phyloP scores from a whole-genome alignment of 2,113 vertebrate genomes.

The Phrynosoma blainvillii region DNA sequence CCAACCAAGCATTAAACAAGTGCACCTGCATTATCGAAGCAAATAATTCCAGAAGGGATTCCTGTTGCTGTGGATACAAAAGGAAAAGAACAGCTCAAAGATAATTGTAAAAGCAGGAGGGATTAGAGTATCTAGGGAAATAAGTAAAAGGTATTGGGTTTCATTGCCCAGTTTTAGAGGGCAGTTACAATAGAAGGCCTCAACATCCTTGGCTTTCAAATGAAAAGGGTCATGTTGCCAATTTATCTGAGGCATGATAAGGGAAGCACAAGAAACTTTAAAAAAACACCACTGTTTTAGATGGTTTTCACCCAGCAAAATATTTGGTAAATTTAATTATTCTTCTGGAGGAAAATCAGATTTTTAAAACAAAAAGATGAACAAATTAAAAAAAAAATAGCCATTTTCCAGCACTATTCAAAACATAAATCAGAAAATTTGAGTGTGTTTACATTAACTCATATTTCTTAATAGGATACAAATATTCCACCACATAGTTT shows the following conservation, averaged over 20 bases:
- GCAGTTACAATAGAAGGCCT: conserved; percentile 63
- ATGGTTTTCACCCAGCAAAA: conserved; percentile 8
- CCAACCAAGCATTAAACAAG: conserved; percentile 71
- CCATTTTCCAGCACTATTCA: not conserved
- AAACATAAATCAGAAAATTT: not conserved
- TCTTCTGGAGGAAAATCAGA: conserved; percentile 35
- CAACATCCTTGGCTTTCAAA: conserved; percentile 62
- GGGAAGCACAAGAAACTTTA: conserved; percentile 49
- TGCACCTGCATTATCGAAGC: conserved; percentile 79
- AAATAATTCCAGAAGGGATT: conserved; percentile 82
- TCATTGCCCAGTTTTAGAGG: conserved; percentile 67
- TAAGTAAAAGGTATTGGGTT: conserved; percentile 82
- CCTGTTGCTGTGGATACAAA: conserved; percentile 84
- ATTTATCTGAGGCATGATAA: conserved; percentile 52
- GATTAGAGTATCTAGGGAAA: conserved; percentile 87
- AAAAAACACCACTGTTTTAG: conserved; percentile 3
- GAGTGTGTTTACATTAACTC: not conserved
- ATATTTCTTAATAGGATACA: not conserved
- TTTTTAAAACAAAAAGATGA: not conserved
- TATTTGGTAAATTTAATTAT: conserved; percentile 22
- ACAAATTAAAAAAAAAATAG: not conserved
- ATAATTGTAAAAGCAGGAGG: conserved; percentile 75
- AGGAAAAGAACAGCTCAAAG: conserved; percentile 78
- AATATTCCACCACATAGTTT: not conserved
- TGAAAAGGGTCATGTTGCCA: conserved; percentile 52